phyloP scores from a whole-genome alignment of 2,888 invertebrate genomes.

The Ecdyonurus torrentis region DNA sequence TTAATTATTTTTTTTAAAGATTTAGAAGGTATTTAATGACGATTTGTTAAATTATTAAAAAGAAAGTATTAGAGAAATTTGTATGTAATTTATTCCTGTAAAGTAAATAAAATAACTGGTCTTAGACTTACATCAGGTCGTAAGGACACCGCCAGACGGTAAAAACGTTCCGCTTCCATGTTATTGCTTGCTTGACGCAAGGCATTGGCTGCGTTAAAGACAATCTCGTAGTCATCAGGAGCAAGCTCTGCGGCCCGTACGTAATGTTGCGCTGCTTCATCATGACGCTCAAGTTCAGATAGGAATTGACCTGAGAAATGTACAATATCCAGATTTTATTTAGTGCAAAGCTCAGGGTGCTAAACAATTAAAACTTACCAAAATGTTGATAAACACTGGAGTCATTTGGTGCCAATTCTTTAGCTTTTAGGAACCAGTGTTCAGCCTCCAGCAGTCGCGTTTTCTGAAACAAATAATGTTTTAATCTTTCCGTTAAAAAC shows the following conservation, averaged over 20 bases:
- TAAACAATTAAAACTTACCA: conserved; percentile 45
- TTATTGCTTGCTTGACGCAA: conserved; percentile 66
- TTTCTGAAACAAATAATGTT: conserved; percentile 38
- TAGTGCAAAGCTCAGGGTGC: too few relatives aligned
- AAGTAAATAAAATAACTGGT: too few relatives aligned
- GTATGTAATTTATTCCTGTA: too few relatives aligned
- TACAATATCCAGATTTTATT: too few relatives aligned
- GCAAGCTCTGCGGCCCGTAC: conserved; percentile 60
- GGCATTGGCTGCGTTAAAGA: conserved; percentile 77
- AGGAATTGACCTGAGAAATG: conserved; percentile 64
- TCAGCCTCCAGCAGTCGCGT: conserved; percentile 72
- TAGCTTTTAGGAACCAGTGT: conserved; percentile 73
- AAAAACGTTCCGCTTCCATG: conserved; percentile 72
- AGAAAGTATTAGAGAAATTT: too few relatives aligned
- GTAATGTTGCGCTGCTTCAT: conserved; percentile 69
- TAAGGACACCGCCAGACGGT: conserved; percentile 55
- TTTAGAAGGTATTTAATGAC: too few relatives aligned
- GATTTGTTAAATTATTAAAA: too few relatives aligned
- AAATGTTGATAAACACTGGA: conserved; percentile 78
- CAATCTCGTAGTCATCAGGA: conserved; percentile 63
- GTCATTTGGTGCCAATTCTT: conserved; percentile 65
- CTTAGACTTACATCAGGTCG: conserved; percentile 38
- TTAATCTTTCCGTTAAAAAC: too few relatives aligned
- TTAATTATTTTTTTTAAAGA: too few relatives aligned
- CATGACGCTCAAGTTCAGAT: conserved; percentile 55